Percentiles rank a stretch among this genome's conserved stretches.
Conservation (phyloP, 2,113 vertebrate genomes). For the Sterna hirundo region DNA sequence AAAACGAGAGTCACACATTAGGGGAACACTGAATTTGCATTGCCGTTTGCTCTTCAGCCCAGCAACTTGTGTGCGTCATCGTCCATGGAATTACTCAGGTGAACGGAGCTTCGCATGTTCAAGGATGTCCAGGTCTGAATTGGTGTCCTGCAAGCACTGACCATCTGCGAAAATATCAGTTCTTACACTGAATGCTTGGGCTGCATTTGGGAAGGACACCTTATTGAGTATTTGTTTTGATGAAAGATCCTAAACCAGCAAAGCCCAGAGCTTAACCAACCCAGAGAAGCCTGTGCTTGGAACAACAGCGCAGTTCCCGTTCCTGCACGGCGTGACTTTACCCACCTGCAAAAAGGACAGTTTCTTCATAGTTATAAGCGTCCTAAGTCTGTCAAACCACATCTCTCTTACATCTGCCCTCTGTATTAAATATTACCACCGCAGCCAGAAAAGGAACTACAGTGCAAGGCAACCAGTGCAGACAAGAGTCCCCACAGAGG, state of each 20-base stretch:
- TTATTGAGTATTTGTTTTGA: neutral
- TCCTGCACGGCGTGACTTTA: neutral
- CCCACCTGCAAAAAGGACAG: neutral
- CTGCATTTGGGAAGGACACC: neutral
- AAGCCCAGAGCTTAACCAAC: neutral
- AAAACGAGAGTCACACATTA: neutral
- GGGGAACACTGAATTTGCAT: neutral
- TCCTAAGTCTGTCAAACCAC: conserved; percentile 6
- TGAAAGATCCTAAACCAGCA: neutral
- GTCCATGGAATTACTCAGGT: neutral
- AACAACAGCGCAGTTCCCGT: neutral
- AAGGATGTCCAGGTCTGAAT: neutral
- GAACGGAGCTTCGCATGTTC: neutral
- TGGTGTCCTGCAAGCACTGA: neutral
- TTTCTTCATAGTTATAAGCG: neutral
- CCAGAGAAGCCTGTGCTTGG: neutral
- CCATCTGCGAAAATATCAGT: neutral
- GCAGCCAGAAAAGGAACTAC: neutral
- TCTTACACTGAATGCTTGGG: neutral
- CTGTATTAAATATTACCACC: neutral
- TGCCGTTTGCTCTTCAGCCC: neutral
- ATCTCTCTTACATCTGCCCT: neutral
- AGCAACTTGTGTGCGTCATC: neutral
- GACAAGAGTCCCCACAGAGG: neutral
- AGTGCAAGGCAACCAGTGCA: neutral